These are phyloP conservation scores for Chiridota heheva DNA, from an alignment of 35 echinoderm and acorn worm genomes.

Conservation along the genomic window DNA sequence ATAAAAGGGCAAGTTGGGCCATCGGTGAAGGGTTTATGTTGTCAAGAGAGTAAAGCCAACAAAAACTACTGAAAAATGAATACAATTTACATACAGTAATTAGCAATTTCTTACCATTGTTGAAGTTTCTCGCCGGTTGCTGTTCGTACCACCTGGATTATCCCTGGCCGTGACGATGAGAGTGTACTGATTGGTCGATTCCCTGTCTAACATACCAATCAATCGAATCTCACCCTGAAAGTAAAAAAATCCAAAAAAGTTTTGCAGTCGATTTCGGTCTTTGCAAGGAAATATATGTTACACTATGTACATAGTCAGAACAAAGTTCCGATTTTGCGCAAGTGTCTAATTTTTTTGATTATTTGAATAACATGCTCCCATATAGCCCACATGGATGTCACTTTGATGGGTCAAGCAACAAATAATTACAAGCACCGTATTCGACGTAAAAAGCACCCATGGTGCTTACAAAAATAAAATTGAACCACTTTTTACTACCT, in stretches of 20 bases:
- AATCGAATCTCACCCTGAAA: constrained; percentile 71
- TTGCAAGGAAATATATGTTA: too few relatives aligned
- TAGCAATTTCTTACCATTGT: constrained; percentile 56
- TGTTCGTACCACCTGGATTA: constrained; percentile 66
- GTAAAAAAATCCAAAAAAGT: too few relatives aligned
- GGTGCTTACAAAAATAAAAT: too few relatives aligned
- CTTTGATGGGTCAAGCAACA: too few relatives aligned
- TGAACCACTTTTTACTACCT: too few relatives aligned
- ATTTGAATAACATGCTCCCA: too few relatives aligned
- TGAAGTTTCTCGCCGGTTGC: constrained; percentile 76
- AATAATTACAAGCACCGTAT: too few relatives aligned
- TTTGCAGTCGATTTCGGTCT: neutral
- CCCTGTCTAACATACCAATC: constrained; percentile 57
- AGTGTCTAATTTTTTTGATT: too few relatives aligned
- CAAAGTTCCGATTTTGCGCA: too few relatives aligned
- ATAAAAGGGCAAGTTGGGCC: neutral
- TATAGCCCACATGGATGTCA: too few relatives aligned
- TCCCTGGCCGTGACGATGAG: constrained; percentile 82
- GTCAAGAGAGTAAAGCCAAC: neutral
- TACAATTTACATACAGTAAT: neutral
- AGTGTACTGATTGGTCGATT: constrained; percentile 55
- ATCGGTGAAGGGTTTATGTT: neutral
- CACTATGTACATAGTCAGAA: too few relatives aligned
- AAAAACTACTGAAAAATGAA: neutral
- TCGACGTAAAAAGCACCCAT: too few relatives aligned